Base-by-base conservation (phyloP, 2,888 invertebrate genomes). In the Pterobdella sp. region DNA sequence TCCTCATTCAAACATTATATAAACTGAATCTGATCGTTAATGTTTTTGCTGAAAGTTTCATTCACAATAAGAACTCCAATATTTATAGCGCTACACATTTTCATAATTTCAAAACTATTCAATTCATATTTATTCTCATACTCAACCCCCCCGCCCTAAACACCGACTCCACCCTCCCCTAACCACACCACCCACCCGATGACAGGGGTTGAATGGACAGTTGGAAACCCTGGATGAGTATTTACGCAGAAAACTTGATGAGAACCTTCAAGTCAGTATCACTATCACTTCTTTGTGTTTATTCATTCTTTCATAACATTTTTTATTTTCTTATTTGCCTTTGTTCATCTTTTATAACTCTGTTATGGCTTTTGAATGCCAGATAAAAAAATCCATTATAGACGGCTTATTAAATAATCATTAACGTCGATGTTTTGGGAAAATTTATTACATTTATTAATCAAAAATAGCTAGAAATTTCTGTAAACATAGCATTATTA, bases 241-340 rank as follows among this genome's bases (percentile, higher is more conserved):
- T 52, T 75, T 79, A 26, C 67, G 77, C 10, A 76, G 79, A 35
- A 73, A 82, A 36, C 79, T 84, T 37, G 83, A 83, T 68, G 82
- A 82, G 66, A 82, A 83, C 77, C 77, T 81, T 32, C 76, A 78
- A 42, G 82, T 83, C 77, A 80, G 81, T 67, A 22, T 10, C 18
- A n/a, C n/a, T 49, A 10, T 18, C n/a, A 18, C n/a, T 49, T 49
- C n/a, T 49, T 49, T 18, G 14, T 18, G n/a, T 49, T 49, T 49
- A 18, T 14, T n/a, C n/a, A 49, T 18, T 49, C n/a, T 14, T 49
- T 14, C n/a, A 10, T 49, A 18, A 18, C 10, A 49, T 18, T 18
- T 49, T 26, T 63, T 26, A 63, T n/a, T 63, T 31, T 63, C 7
- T 63, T 7, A 10, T 10, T 7, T 14, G 63, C n/a, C 10, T 63